Conservation (phyloP, 2,888 invertebrate genomes). For the Chalcis sispes region DNA sequence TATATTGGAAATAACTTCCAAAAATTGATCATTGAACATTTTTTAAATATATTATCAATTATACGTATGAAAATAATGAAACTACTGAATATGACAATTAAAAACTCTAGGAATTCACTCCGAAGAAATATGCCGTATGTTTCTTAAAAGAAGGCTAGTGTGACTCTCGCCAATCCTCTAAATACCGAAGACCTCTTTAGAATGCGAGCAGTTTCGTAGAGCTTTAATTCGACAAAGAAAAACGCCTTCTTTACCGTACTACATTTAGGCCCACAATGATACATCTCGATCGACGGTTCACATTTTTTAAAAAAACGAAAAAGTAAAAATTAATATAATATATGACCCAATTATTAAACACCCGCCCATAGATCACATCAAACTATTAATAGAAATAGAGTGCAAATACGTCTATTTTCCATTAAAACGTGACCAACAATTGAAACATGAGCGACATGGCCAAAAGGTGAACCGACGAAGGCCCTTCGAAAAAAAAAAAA, state of each 20-base stretch:
- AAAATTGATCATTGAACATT: neutral
- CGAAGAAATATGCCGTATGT: conserved; percentile 15
- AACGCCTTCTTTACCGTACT: conserved; percentile 4
- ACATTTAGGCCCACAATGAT: conserved; percentile 52
- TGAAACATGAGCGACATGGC: neutral
- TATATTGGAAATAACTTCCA: neutral
- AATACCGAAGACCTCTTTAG: too few species aligned
- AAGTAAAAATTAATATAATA: neutral
- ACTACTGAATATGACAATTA: conserved; percentile 4
- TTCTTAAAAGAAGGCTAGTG: conserved; percentile 17
- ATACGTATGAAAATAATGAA: too few species aligned
- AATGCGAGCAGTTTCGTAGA: conserved; percentile 17
- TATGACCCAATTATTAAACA: conserved; percentile 1
- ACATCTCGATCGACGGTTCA: conserved; percentile 31
- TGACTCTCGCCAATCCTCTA: conserved; percentile 7
- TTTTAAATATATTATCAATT: neutral
- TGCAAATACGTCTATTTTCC: conserved; percentile 25
- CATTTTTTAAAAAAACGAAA: neutral
- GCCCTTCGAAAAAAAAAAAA: conserved; percentile 29
- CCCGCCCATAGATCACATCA: conserved; percentile 22
- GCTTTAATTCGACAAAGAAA: conserved; percentile 14
- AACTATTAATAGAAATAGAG: conserved; percentile 16
- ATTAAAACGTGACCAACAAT: conserved; percentile 15
- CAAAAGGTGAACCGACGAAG: conserved; percentile 18
- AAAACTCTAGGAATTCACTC: conserved; percentile 19